Base-by-base conservation (phyloP, 2,888 invertebrate species). In the Bruchidius siliquastri region DNA sequence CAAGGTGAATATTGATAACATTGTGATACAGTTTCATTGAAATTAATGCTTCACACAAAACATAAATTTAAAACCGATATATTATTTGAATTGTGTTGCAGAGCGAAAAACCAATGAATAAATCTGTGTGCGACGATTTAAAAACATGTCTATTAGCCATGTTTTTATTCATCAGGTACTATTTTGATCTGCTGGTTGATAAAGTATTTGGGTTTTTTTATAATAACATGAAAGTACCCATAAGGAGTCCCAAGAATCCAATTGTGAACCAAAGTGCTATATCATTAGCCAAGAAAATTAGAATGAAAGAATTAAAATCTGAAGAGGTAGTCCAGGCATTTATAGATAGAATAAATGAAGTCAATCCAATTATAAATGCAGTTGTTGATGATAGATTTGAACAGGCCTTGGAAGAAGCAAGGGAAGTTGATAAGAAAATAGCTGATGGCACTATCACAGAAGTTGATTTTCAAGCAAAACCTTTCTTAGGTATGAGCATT, bases 331-430 rank as follows among this genome's bases (percentile, higher is more conserved):
- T 96, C 0, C 87, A 87, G 75, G 89, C 91, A 0, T 96, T 92
- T 83, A 93, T 95, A 77, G 91, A 93, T 71, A 89, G 96, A 79
- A 95, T 96, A 71, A 90, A 92, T 77, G 89, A 90, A 82, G 90
- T 90, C 0, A 96, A 97, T 85, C 88, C 90, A 0, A 84, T 93
- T 20, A 81, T 97, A 68, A 97, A 97, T 86, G 93, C 96, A 0
- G 90, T 97, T 0, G 94, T 96, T 0, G 95, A 95, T 80, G 91
- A 94, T 67, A 89, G 96, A 72, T 97, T 92, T 83, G 88, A 91
- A 10, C 92, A 90, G 2, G 97, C 97, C 0, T 82, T 97, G 0
- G 86, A 91, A 70, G 95, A 96, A 81, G 97, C 97, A 0, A 88
- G 88, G 74, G 87, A 88, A 75, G 89, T 96, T 4, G 97, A 98